Base-by-base conservation (phyloP, 2,888 invertebrate genomes). In the Drosophila flavopinicola region DNA sequence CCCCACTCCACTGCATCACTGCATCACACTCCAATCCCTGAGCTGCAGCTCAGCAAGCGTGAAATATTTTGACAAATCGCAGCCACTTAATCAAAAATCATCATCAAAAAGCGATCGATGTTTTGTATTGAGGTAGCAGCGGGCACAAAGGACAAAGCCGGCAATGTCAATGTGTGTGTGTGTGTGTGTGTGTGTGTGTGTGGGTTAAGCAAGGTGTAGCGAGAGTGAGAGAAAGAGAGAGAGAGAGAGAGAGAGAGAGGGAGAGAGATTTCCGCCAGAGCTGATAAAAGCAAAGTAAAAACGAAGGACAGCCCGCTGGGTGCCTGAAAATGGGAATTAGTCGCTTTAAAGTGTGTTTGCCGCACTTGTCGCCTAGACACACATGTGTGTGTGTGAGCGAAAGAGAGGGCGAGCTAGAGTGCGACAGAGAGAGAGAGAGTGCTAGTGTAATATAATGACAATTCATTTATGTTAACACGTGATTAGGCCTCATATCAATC, bases 41-140 rank as follows among this genome's bases (percentile, higher is more conserved):
- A 37, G 15, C 53, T 32, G 39, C 32, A 33, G 33, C 39, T 39
- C 53, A 20, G 74, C 48, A 61, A 77, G 85, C 85, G 79, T 84
- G 71, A 88, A 86, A 86, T 88, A 86, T 89, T 88, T 86, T 86
- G 89, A 88, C 88, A 88, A 88, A 88, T 88, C 78, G 88, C 71
- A 68, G 83, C 58, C 88, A 89, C 88, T 88, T 88, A 86, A 88
- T 88, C 88, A 88, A 83, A 89, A 85, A 85, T 85, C 85, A 84
- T 80, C 85, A 80, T 87, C 85, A 67, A 60, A 69, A 82, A 76
- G 83, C 83, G 83, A 84, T 87, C 87, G 87, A 83, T 78, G 87
- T 75, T 80, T 83, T 69, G 83, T 85, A 58, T 83, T 78, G 86
- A 85, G 74, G 77, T 66, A 80, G 76, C 67, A 73, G 66, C 52